These are phyloP conservation scores for Terebella lapidaria DNA, from an alignment of 2,888 invertebrate species.

Conservation along the genomic window DNA sequence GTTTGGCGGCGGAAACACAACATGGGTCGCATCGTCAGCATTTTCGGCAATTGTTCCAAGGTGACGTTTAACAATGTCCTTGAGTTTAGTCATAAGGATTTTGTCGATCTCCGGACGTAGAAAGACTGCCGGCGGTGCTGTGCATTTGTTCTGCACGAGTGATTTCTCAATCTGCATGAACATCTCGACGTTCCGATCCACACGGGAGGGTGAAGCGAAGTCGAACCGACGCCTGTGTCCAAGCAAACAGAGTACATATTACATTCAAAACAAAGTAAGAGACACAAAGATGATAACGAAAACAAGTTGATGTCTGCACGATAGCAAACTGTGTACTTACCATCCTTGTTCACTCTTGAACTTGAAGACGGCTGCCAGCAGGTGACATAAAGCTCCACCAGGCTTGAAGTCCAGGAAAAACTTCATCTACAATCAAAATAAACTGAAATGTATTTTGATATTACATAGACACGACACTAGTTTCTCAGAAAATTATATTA, in stretches of 20 bases:
- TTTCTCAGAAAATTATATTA: too few species aligned
- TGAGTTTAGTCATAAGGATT: constrained; percentile 69
- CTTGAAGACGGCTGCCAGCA: constrained; percentile 87
- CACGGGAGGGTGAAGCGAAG: constrained; percentile 78
- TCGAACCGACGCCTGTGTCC: constrained; percentile 66
- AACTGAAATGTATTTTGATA: neutral
- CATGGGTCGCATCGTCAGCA: constrained; percentile 86
- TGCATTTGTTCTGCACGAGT: constrained; percentile 74
- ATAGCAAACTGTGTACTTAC: too few species aligned
- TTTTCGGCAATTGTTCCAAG: constrained; percentile 75
- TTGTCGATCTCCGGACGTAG: constrained; percentile 73
- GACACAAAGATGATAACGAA: too few species aligned
- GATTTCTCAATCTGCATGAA: constrained; percentile 64
- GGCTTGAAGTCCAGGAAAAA: constrained; percentile 94
- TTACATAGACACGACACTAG: too few species aligned
- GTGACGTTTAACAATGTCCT: constrained; percentile 81
- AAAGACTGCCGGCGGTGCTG: constrained; percentile 58
- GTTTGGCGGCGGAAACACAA: constrained; percentile 69
- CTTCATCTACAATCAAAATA: constrained; percentile 68
- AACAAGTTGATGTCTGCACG: too few species aligned
- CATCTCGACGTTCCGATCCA: constrained; percentile 90
- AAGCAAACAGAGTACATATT: neutral
- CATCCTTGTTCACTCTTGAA: constrained; percentile 93
- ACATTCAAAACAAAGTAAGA: too few species aligned
- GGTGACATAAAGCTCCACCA: constrained; percentile 86